These are phyloP conservation scores for Andrena chrysosceles DNA, from an alignment of 2,888 invertebrate genomes.

Conservation along the genomic window DNA sequence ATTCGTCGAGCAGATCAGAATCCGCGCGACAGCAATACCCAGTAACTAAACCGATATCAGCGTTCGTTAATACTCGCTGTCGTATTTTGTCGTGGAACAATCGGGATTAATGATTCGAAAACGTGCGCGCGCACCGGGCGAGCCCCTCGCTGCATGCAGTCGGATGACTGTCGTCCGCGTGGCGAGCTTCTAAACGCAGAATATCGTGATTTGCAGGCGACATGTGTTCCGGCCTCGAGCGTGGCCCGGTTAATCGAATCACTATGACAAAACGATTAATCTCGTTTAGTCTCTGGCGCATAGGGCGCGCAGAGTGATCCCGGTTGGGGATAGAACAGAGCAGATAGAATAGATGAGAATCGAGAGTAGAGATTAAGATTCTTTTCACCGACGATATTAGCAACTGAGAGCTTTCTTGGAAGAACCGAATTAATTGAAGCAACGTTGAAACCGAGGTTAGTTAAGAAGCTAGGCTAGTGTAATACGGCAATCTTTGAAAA, in stretches of 20 bases:
- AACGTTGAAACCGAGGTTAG: too few relatives aligned
- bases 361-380: neutral
- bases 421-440: too few relatives aligned
- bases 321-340: neutral
- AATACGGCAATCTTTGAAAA: too few relatives aligned
- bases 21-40: conserved; percentile 20
- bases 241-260: conserved; percentile 68
- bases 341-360: neutral
- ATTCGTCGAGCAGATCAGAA: neutral
- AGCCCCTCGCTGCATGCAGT: conserved; percentile 16
- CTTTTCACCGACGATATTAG: too few relatives aligned
- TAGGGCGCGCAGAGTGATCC: neutral
- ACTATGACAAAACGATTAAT: conserved; percentile 73
- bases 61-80: conserved; percentile 24
- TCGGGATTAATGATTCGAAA: conserved; percentile 65
- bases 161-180: conserved; percentile 36
- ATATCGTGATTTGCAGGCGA: conserved; percentile 71
- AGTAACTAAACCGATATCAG: conserved; percentile 38
- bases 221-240: conserved; percentile 59
- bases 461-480: too few relatives aligned
- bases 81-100: conserved; percentile 43
- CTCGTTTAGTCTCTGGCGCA: conserved; percentile 59
- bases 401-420: too few relatives aligned
- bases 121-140: conserved; percentile 41
- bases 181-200: conserved; percentile 23